A percentile compares a stretch with the other conserved stretches of the same genome.
Conservation (phyloP, 2,797 vertebrate species). For the Darevskia nairensis region DNA sequence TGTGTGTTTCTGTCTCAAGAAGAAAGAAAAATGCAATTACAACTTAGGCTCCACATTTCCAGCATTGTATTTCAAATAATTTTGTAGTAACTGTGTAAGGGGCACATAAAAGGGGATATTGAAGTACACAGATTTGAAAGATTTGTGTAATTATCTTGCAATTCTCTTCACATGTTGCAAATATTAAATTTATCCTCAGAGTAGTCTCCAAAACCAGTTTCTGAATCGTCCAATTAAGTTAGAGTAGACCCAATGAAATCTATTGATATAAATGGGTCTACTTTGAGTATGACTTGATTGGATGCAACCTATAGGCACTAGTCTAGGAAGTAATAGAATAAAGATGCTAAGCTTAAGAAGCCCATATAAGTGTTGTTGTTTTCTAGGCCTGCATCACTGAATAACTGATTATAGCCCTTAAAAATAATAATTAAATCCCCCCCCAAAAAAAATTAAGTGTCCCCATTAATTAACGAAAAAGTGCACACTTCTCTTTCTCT, state of each 20-base stretch:
- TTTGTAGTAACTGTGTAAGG: conserved; percentile 13
- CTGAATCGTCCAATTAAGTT: background rate
- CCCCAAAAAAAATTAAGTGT: no score
- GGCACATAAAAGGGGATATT: conserved; percentile 37
- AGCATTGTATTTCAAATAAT: conserved; percentile 54
- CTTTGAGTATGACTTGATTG: no score
- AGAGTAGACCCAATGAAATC: no score
- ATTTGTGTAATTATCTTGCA: background rate
- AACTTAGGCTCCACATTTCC: background rate
- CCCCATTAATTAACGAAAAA: background rate
- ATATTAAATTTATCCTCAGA: background rate
- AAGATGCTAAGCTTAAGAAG: background rate
- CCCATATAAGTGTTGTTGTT: background rate
- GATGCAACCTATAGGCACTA: no score
- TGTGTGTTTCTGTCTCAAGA: background rate
- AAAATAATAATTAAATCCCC: background rate
- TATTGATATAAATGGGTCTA: no score
- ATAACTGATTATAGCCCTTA: background rate
- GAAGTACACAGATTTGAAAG: background rate
- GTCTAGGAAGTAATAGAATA: background rate
- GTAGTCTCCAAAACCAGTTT: background rate
- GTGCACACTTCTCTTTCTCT: background rate
- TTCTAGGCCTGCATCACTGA: background rate
- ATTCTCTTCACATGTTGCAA: background rate
- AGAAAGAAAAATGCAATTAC: background rate